These are phyloP conservation scores for Saccostrea cuccullata DNA, from an alignment of 1,140 invertebrate species.

Conservation along the genomic window DNA sequence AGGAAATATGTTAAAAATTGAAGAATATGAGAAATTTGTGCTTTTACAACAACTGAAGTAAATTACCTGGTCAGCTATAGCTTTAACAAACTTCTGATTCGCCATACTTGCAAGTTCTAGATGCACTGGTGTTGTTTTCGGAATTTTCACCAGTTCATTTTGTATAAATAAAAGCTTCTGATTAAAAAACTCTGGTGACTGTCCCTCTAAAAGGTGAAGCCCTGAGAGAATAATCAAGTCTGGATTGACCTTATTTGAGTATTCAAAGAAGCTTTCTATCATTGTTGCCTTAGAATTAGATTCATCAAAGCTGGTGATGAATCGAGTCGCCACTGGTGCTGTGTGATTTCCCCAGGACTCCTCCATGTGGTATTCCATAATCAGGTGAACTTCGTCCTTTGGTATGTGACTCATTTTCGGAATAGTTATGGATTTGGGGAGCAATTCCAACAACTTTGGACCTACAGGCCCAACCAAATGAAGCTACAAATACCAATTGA, in stretches of 20 bases:
- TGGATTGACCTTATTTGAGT: slow-evolving; percentile 71
- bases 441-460: slow-evolving; percentile 75
- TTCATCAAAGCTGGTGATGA: slow-evolving; percentile 79
- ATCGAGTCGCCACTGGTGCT: slow-evolving; percentile 78
- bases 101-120: slow-evolving; percentile 80
- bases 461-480: slow-evolving; percentile 79
- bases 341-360: slow-evolving; percentile 76
- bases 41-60: not conserved
- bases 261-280: slow-evolving; percentile 79
- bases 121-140: slow-evolving; percentile 76
- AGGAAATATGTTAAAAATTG: no score
- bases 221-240: slow-evolving; percentile 79
- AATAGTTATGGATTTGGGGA: slow-evolving; percentile 75
- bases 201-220: slow-evolving; percentile 79
- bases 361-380: slow-evolving; percentile 79
- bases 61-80: slow-evolving; percentile 74
- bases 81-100: slow-evolving; percentile 73
- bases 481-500: slow-evolving; percentile 66
- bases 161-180: slow-evolving; percentile 74
- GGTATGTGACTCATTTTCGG: slow-evolving; percentile 69
- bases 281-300: slow-evolving; percentile 75
- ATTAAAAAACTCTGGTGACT: slow-evolving; percentile 71
- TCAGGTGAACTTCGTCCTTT: slow-evolving; percentile 80
- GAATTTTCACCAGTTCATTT: slow-evolving; percentile 70
- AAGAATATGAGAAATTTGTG: not conserved